Base-by-base conservation (phyloP, 1,140 invertebrate species). In the Diorhabda elongata region DNA sequence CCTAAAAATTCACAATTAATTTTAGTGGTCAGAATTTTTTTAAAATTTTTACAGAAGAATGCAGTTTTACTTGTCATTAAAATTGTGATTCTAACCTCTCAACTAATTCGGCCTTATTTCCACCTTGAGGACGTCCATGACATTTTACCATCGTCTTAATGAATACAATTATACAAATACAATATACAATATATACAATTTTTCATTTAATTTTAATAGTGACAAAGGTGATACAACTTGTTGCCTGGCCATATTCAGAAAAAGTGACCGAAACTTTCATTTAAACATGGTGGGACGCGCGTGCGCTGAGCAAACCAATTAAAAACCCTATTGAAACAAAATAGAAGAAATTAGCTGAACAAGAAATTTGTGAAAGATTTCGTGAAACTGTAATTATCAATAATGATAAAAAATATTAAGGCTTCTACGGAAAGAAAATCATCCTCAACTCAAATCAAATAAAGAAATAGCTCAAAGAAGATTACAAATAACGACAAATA, bases 391-490 rank as follows among this genome's bases (percentile, higher is more conserved):
- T 69, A 7, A 64, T 7, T 9, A 11, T 52, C 0, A 47, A 69
- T 43, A 62, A 68, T 41, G 69, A 71, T 4, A 44, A 44, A 56
- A 58, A 67, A 6, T 71, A 71, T 61, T 42, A 68, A 42, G 67
- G 0, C 42, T 71, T 6, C 61, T 67, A 3, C 69, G 66, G 67
- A 26, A 61, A 8, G 67, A 69, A 41, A 42, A 11, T 41, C 70
- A 71, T 58, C 66, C 67, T 41, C 61, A 61, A 3, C 44, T 71
- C 2, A 5, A 66, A 4, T 42, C 3, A 41, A 68, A 67, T 43
- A 58, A 56, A 11, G 26, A 61, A 43, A 26, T 26, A 26, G 26
- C 26, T 26, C 26, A 26, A 26, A 26, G 26, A 1, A 26, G 26
- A 26, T 26, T 26, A 26, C 26, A 26, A 26, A 26, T 26, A 1